Conservation (phyloP, 2,888 invertebrate species). For the Oscheius myriophilus region DNA sequence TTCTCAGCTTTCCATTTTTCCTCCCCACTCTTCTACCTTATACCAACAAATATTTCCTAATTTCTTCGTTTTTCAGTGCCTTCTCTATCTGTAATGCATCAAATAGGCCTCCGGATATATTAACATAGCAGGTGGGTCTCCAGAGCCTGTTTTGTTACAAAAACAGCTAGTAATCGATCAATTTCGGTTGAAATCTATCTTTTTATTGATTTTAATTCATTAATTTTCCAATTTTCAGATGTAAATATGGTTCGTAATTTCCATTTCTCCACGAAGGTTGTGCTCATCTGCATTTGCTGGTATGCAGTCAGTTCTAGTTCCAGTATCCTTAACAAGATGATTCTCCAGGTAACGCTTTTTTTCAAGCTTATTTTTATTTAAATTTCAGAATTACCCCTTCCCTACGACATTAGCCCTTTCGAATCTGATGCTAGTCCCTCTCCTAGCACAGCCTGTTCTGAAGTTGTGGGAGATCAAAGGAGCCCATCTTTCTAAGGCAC, state of each 20-base stretch:
- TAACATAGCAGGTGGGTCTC: no score
- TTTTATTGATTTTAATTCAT: background rate
- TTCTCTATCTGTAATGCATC: no score
- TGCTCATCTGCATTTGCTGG: constrained; percentile 55
- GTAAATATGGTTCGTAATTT: constrained; percentile 19
- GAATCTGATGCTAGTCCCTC: constrained; percentile 56
- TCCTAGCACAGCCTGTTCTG: constrained; percentile 52
- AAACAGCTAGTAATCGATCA: background rate
- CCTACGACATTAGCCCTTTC: constrained; percentile 61
- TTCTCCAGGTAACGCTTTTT: constrained; percentile 48
- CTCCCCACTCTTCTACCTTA: no score
- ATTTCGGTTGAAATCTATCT: no score
- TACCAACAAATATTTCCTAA: no score
- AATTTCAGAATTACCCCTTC: constrained; percentile 56
- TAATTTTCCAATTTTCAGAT: background rate
- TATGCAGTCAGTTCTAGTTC: constrained; percentile 47
- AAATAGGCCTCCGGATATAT: no score
- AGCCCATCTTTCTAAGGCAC: constrained; percentile 27
- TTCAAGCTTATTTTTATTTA: background rate
- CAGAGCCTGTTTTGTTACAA: no score
- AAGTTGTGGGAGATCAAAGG: constrained; percentile 35
- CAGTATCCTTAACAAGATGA: constrained; percentile 60
- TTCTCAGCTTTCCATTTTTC: no score
- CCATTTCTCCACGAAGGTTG: constrained; percentile 49
- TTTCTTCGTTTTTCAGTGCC: no score